Conservation (phyloP, 2,797 vertebrate species). For the Gobionotothen gibberifrons region DNA sequence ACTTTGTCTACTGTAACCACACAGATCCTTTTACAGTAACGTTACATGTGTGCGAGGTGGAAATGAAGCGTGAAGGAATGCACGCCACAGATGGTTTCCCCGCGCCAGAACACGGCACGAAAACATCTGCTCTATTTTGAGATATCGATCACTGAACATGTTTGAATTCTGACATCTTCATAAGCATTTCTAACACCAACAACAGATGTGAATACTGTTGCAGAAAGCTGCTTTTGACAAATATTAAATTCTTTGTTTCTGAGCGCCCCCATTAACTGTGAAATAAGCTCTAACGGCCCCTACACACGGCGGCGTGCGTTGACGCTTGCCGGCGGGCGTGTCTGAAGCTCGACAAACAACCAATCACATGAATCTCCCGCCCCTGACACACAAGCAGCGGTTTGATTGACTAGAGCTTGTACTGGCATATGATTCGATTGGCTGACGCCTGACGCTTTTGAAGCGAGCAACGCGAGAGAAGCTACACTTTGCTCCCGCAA, state of each 20-base stretch:
- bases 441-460: no score
- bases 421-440: no score
- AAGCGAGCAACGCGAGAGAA: no score
- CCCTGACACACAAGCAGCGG: no score
- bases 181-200: constrained; percentile 28
- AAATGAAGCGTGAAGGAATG: constrained; percentile 49
- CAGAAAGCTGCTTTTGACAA: constrained; percentile 20
- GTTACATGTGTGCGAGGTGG: constrained; percentile 10
- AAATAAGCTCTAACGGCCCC: constrained; percentile 18
- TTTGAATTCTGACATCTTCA: constrained; percentile 47
- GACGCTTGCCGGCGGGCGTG: no score
- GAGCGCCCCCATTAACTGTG: not conserved
- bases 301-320: no score
- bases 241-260: constrained; percentile 16
- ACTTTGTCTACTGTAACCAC: constrained; percentile 19
- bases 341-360: no score
- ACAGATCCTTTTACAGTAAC: constrained; percentile 24
- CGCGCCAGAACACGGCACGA: constrained; percentile 19
- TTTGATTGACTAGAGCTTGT: no score
- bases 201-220: constrained; percentile 34
- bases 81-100: constrained; percentile 53
- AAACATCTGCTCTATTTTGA: constrained; percentile 61
- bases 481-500: no score
- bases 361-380: no score
- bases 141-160: constrained; percentile 33